Evolutionary conservation across 1,140 invertebrate genomes (phyloP).

Genomic region (Ptiloglossa arizonensis): DNA sequence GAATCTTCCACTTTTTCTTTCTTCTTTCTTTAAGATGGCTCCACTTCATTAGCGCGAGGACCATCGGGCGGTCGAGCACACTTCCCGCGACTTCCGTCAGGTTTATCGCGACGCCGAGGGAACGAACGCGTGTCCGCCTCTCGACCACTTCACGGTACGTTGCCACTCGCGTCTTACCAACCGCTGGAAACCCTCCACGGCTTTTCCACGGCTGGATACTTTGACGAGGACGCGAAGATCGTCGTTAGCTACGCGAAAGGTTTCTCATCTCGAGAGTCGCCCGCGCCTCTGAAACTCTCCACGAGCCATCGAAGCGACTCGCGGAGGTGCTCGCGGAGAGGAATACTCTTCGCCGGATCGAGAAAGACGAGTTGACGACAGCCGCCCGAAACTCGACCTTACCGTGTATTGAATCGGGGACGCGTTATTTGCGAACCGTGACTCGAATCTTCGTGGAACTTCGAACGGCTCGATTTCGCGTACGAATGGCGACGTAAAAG

Average conservation of each 20-base stretch:
- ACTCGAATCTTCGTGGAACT: no score
- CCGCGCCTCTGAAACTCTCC: no score
- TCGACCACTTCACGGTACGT: not conserved
- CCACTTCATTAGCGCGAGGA: conserved; percentile 49
- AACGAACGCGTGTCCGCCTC: not conserved
- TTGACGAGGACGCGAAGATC: not conserved
- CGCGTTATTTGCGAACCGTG: no score
- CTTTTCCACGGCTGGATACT: not conserved
- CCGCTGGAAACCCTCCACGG: not conserved
- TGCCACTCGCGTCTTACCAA: not conserved
- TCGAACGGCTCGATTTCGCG: no score
- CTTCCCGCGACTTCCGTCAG: conserved; percentile 12
- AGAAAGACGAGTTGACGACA: no score
- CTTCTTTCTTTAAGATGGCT: not conserved
- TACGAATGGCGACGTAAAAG: no score
- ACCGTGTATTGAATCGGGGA: no score
- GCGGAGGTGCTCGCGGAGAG: no score
- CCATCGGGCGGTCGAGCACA: conserved; percentile 34
- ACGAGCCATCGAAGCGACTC: no score
- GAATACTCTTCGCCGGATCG: no score
- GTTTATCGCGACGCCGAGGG: conserved; percentile 2
- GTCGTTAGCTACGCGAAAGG: not conserved
- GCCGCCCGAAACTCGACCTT: no score
- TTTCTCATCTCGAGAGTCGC: not conserved
- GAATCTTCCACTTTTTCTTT: not conserved